Conservation (phyloP, 1,140 invertebrate species). For the Streblospio benedicti region DNA sequence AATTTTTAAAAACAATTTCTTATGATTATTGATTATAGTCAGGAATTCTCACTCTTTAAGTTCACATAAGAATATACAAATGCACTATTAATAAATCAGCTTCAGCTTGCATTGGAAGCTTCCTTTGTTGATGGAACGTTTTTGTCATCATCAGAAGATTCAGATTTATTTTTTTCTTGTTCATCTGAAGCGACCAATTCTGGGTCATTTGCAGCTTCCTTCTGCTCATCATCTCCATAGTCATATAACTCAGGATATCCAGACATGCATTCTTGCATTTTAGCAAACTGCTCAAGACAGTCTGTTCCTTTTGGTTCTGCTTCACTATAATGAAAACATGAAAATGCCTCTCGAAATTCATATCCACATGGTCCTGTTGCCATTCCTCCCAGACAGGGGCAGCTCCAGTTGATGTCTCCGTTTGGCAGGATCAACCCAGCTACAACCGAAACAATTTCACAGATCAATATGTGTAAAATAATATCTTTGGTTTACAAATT, state of each 20-base stretch:
- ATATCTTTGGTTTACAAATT: not conserved
- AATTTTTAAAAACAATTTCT: too few species aligned
- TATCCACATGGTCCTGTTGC: conserved; percentile 87
- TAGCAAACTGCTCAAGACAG: conserved; percentile 79
- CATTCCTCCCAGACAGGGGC: conserved; percentile 91
- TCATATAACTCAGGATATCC: conserved; percentile 80
- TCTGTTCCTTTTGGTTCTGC: conserved; percentile 71
- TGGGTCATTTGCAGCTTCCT: conserved; percentile 7
- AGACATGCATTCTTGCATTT: conserved; percentile 87
- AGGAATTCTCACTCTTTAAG: too few species aligned
- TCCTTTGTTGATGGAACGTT: too few species aligned
- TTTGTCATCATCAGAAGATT: too few species aligned
- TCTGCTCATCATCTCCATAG: conserved; percentile 46
- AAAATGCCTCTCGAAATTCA: conserved; percentile 85
- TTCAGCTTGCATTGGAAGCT: too few species aligned
- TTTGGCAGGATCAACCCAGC: conserved; percentile 73
- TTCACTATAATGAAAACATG: conserved; percentile 82
- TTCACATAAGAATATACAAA: too few species aligned
- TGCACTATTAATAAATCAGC: too few species aligned
- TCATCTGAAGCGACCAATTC: too few species aligned
- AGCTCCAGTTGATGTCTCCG: conserved; percentile 93
- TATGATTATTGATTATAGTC: too few species aligned
- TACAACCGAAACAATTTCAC: conserved; percentile 11
- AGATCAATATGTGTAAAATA: not conserved
- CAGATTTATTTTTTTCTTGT: too few species aligned